Conservation (phyloP, 92 coral and sea anemone genomes). For the Epizoanthus ramosus region DNA sequence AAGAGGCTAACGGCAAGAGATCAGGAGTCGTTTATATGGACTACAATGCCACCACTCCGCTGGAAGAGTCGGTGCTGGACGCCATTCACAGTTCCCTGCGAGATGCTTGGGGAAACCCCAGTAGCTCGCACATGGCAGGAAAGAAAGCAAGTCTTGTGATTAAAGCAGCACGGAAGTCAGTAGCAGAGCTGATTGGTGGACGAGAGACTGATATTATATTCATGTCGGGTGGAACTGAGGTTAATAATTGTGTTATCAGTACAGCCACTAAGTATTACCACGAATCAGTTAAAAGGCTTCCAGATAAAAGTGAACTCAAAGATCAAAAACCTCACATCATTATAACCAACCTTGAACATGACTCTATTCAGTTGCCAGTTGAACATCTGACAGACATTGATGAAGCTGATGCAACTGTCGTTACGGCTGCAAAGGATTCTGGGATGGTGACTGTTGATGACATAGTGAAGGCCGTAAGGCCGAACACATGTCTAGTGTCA, state of each 20-base stretch:
- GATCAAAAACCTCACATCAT: slow-evolving; percentile 75
- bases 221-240: slow-evolving; percentile 97
- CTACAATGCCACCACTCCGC: slow-evolving; percentile 97
- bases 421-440: slow-evolving; percentile 73
- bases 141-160: slow-evolving; percentile 81
- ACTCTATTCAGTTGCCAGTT: slow-evolving; percentile 80
- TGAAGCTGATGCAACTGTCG: slow-evolving; percentile 69
- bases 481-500: slow-evolving; percentile 91
- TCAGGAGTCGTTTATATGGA: slow-evolving; percentile 70
- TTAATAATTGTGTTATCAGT: slow-evolving; percentile 84
- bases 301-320: slow-evolving; percentile 9
- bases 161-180: slow-evolving; percentile 70
- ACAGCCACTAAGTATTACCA: slow-evolving; percentile 67
- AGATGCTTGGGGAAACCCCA: slow-evolving; percentile 99
- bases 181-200: slow-evolving; percentile 84
- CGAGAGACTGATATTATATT: slow-evolving; percentile 75
- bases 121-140: slow-evolving; percentile 92
- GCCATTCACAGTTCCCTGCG: slow-evolving; percentile 84
- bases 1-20: not conserved
- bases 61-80: slow-evolving; percentile 79
- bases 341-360: slow-evolving; percentile 93
- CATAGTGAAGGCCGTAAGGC: slow-evolving; percentile 68
- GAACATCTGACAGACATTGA: slow-evolving; percentile 53
- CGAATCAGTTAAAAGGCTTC: slow-evolving; percentile 24
- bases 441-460: slow-evolving; percentile 86